A percentile compares a stretch with the other conserved stretches of the same genome.
These are phyloP conservation scores for Struthidea cinerea DNA, from an alignment of 2,113 vertebrate species.

Conservation along the genomic window DNA sequence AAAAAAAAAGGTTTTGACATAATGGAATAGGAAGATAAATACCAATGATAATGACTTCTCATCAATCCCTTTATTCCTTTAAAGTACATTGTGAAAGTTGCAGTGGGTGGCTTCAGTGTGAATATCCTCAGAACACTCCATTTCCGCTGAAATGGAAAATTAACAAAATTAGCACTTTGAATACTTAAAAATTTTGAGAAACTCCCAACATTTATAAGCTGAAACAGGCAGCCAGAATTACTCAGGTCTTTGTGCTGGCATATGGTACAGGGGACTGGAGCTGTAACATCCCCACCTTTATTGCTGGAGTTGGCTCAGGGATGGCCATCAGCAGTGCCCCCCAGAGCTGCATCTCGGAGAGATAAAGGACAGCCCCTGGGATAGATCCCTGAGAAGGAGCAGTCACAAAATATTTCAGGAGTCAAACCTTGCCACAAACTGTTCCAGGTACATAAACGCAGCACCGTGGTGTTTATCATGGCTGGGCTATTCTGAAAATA, in stretches of 20 bases:
- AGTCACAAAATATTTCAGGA: background rate
- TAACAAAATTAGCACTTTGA: background rate
- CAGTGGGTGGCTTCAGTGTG: background rate
- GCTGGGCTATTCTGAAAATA: background rate
- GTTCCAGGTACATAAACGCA: background rate
- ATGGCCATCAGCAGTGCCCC: background rate
- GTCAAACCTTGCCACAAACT: background rate
- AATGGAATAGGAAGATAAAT: background rate
- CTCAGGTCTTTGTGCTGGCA: background rate
- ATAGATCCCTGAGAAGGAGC: background rate
- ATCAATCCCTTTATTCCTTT: background rate
- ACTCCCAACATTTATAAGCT: background rate
- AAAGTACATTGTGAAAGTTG: background rate
- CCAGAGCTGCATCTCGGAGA: background rate
- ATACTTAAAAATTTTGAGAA: background rate
- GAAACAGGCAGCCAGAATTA: background rate
- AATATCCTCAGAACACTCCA: background rate
- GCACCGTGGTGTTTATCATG: background rate
- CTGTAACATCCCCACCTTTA: background rate
- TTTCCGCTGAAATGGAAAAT: background rate
- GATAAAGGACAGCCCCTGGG: background rate
- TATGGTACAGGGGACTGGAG: background rate
- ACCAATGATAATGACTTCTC: background rate
- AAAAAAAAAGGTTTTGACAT: background rate
- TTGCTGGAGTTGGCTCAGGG: background rate